Evolutionary conservation across 1,140 invertebrate genomes (phyloP), one percentile per base, ranked within the genome.

Genomic region (Pseudoatta argentina): DNA sequence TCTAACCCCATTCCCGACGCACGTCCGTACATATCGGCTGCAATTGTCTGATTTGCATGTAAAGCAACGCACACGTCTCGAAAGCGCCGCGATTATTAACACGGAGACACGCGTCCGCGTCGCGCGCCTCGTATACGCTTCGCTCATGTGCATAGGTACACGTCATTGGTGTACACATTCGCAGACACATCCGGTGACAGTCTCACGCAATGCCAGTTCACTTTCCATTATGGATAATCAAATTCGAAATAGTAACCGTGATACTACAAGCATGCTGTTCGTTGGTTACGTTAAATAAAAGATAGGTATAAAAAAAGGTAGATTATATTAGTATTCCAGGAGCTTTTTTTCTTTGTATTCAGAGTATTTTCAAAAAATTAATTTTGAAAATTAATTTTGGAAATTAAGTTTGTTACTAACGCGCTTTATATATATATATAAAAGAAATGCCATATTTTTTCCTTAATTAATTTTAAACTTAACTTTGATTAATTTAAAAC

Each of bases 21-120:
- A 71, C 86, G 57, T 63, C 85, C 77, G 81, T 86, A 85, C 61
- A 72, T 92, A 92, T 91, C 91, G 88, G 90, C 72, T 88, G 87
- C 89, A 91, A 92, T 92, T 93, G 91, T 92, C 87, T 89, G 91
- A 93, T 92, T 93, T 92, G 90, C 92, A 93, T 92, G 89, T 88
- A 89, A 92, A 91, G 91, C 90, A 89, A 89, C 89, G 69, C 76
- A 77, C 78, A 69, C 73, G 73, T 78, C 88, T 86, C 87, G 67
- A 87, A 85, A 78, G 59, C 69, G 59, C 86, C 63, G 87, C 88
- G 91, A 92, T 93, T 92, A 92, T 92, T 92, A 92, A 92, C 91
- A 86, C 81, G 82, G 77, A 69, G 85, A 91, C 77, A 88, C 87
- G 89, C 69, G 86, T 83, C 53, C 34, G 6, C 66, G 34, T 71